Evolutionary conservation across 2,113 vertebrate genomes (phyloP).

Genomic region (Guaruba guarouba): DNA sequence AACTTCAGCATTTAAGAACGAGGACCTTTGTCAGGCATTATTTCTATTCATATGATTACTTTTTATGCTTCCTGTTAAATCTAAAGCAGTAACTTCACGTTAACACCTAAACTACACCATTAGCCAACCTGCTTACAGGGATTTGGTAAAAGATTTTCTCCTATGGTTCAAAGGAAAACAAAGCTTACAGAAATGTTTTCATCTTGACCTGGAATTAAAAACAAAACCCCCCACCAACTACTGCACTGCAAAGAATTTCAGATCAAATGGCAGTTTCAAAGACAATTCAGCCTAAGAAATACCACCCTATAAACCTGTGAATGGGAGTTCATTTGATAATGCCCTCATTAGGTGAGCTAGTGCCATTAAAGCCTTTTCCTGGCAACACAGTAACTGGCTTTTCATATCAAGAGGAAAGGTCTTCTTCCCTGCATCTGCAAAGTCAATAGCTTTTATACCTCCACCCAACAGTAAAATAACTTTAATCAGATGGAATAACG

Average conservation of each 20-base stretch:
- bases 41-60: neutral
- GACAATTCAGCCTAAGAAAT: neutral
- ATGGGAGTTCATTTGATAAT: neutral
- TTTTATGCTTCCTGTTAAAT: neutral
- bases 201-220: neutral
- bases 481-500: neutral
- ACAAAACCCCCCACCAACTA: neutral
- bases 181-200: neutral
- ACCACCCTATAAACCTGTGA: neutral
- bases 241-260: neutral
- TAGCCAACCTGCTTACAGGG: neutral
- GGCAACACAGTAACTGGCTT: neutral
- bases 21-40: neutral
- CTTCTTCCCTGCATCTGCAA: neutral
- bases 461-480: neutral
- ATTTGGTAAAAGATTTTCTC: neutral
- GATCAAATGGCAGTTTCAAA: neutral
- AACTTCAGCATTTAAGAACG: neutral
- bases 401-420: neutral
- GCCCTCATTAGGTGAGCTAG: neutral
- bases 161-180: neutral
- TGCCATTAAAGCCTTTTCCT: neutral
- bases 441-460: neutral
- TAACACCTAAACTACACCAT: neutral
- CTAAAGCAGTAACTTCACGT: neutral